Base-by-base conservation (phyloP, 2,888 invertebrate genomes). In the Rhagium mordax region DNA sequence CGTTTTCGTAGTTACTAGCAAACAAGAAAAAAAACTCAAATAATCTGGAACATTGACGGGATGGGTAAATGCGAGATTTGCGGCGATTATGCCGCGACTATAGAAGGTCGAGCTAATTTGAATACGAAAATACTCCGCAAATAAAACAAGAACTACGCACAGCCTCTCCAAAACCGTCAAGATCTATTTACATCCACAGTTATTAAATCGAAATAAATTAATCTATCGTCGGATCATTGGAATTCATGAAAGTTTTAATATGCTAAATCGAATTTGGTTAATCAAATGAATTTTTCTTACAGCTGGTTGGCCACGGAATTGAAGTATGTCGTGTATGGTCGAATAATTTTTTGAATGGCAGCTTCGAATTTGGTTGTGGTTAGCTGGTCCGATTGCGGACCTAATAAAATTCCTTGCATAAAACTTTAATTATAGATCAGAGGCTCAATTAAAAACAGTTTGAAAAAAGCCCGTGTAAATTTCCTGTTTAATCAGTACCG, bases 291-390 rank as follows among this genome's bases (percentile, higher is more conserved):
- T 72, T 62, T 51, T 57, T 51, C 65, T 57, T 51, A 27, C 24
- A 62, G 33, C 41, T 49, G 47, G 69, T 49, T 64, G 69, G 65
- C 59, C 15, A 64, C 47, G 60, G 65, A 70, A 74, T 70, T 65
- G 20, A 70, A 61, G 62, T 64, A 55, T 51, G 61, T 64, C 29
- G 61, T 41, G 70, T 69, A 74, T 65, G 76, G 75, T 75, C 65
- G 68, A 76, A 49, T 66, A 67, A 61, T 20, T 72, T 65, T 76
- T 72, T 77, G 78, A 78, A 75, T 78, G 78, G 74, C 78, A 77
- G 75, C 59, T 74, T 75, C 62, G 60, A 75, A 79, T 74, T 76
- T 61, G 64, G 64, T 74, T 76, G 75, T 72, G 74, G 75, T 74
- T 59, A 48, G 70, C 68, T 64, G 68, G 61, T 64, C 70, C 62